These are phyloP conservation scores for Lasioglossum calceatum DNA, from an alignment of 2,888 invertebrate species.

Conservation along the genomic window DNA sequence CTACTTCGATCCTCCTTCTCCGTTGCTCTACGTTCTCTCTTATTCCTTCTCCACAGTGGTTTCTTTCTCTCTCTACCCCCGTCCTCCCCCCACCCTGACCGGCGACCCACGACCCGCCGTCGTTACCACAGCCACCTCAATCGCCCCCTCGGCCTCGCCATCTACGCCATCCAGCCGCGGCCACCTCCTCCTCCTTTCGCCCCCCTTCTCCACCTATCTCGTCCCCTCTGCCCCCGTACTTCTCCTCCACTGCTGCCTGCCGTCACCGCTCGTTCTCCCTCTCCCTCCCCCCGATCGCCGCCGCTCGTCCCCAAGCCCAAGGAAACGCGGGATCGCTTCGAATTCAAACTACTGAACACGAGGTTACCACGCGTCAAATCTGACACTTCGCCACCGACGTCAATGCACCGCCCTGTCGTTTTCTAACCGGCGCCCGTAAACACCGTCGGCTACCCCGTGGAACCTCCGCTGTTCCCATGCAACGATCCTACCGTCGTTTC, in stretches of 20 bases:
- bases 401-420: slow-evolving; percentile 42
- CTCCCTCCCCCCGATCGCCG: slow-evolving; percentile 51
- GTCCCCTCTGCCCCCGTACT: slow-evolving; percentile 20
- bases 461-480: slow-evolving; percentile 1
- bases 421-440: slow-evolving; percentile 31
- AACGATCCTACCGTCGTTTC: neutral
- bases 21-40: neutral
- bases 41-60: slow-evolving; percentile 16
- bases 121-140: slow-evolving; percentile 63
- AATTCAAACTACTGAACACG: slow-evolving; percentile 84
- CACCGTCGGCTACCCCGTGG: slow-evolving; percentile 20
- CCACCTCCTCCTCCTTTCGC: slow-evolving; percentile 49
- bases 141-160: slow-evolving; percentile 33
- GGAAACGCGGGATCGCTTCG: slow-evolving; percentile 84
- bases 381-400: slow-evolving; percentile 76
- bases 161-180: slow-evolving; percentile 53
- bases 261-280: slow-evolving; percentile 44
- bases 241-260: slow-evolving; percentile 44
- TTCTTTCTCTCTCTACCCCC: neutral
- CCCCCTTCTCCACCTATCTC: neutral
- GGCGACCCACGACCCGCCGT: slow-evolving; percentile 56
- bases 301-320: slow-evolving; percentile 77
- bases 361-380: slow-evolving; percentile 84
- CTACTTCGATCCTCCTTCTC: slow-evolving; percentile 13
- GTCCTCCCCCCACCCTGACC: slow-evolving; percentile 9